Evolutionary conservation across 2,113 vertebrate species (phyloP).

Genomic region (Pterophyllum scalare): DNA sequence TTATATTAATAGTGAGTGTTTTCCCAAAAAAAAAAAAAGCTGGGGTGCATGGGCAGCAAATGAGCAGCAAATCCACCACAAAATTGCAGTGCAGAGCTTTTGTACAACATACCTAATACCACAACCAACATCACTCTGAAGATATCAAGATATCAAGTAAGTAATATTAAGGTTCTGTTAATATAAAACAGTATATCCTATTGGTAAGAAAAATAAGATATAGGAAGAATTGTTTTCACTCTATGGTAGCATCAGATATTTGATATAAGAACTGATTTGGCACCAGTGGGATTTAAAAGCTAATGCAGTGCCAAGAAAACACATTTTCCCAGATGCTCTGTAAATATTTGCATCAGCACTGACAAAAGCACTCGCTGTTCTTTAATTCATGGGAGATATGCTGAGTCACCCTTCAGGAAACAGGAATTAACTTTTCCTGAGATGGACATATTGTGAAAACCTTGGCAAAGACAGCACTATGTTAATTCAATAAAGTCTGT

Average conservation of each 20-base stretch:
- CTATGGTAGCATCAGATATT: background rate
- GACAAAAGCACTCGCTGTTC: background rate
- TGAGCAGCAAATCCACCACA: background rate
- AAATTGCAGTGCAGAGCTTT: background rate
- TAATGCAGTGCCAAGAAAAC: background rate
- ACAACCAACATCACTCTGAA: background rate
- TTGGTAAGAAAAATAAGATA: background rate
- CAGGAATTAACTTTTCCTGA: conserved; percentile 18
- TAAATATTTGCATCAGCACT: conserved; percentile 12
- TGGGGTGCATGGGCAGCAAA: no score
- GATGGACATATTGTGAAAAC: conserved; percentile 34
- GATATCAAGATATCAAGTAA: background rate
- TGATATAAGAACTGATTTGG: background rate
- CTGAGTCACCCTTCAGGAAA: conserved; percentile 43
- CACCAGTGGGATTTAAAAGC: conserved; percentile 20
- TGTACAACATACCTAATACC: background rate
- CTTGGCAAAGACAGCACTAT: conserved; percentile 24
- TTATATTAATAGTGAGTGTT: background rate
- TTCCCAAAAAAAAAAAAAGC: background rate
- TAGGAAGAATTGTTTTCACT: background rate
- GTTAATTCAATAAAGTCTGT: conserved; percentile 50
- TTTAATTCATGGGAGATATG: conserved; percentile 32
- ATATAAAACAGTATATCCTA: background rate
- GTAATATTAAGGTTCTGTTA: background rate
- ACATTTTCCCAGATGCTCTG: conserved; percentile 5